phyloP scores from a whole-genome alignment of 1,140 invertebrate species.

The Tribolium madens region DNA sequence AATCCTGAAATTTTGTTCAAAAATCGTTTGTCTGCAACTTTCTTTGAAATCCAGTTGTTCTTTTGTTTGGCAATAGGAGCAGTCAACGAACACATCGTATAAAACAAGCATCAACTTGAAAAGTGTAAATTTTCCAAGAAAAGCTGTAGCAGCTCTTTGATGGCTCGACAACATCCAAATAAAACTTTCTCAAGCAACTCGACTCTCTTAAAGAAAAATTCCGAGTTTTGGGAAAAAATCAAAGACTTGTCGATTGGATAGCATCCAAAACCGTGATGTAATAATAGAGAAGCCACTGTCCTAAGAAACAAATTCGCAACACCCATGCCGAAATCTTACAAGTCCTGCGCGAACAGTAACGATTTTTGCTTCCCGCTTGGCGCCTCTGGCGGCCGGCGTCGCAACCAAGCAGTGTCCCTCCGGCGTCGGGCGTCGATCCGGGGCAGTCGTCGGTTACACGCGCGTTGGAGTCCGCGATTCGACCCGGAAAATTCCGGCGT shows the following conservation, averaged over 20 bases:
- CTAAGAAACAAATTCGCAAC: slow-evolving; percentile 55
- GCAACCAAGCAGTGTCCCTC: slow-evolving; percentile 57
- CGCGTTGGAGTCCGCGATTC: slow-evolving; percentile 49
- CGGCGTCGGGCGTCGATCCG: slow-evolving; percentile 56
- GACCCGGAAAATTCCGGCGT: slow-evolving; percentile 45
- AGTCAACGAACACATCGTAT: background rate
- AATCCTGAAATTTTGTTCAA: too few species aligned
- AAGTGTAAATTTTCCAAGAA: background rate
- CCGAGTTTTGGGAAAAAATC: background rate
- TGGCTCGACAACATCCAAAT: background rate
- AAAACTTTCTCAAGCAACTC: background rate
- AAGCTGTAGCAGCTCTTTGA: background rate
- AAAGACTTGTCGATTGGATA: background rate
- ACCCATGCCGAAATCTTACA: slow-evolving; percentile 51
- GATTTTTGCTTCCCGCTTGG: slow-evolving; percentile 55
- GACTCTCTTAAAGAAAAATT: background rate
- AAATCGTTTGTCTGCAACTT: too few species aligned
- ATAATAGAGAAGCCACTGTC: background rate
- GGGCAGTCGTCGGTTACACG: slow-evolving; percentile 55
- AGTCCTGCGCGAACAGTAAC: slow-evolving; percentile 61
- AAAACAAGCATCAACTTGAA: background rate
- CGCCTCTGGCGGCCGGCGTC: slow-evolving; percentile 47
- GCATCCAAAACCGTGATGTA: background rate
- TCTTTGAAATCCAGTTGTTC: background rate
- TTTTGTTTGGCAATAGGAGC: background rate